Conservation (phyloP, 92 coral and sea anemone genomes). For the Palythoa grandiflora region DNA sequence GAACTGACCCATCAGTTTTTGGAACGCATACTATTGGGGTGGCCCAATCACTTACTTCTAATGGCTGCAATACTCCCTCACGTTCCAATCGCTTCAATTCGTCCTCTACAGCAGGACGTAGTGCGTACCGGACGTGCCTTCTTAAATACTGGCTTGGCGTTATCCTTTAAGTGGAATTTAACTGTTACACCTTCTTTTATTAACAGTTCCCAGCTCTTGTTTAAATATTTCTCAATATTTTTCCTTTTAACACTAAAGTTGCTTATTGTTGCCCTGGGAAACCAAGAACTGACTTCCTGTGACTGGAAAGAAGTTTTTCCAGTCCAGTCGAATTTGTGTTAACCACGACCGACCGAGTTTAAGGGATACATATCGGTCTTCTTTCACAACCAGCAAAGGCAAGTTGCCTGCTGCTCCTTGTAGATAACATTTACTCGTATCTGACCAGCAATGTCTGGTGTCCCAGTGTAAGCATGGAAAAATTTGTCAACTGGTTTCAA, state of each 20-base stretch:
- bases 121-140: constrained; percentile 24
- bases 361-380: constrained; percentile 56
- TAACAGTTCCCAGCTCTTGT: constrained; percentile 29
- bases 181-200: constrained; percentile 1
- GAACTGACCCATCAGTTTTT: constrained; percentile 41
- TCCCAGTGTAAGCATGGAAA: constrained; percentile 53
- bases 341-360: constrained; percentile 24
- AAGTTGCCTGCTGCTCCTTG: constrained; percentile 52
- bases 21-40: constrained; percentile 43
- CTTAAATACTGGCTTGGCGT: not conserved
- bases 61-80: constrained; percentile 47
- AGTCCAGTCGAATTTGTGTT: constrained; percentile 37
- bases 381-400: constrained; percentile 46
- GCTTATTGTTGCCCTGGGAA: not conserved
- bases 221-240: no score
- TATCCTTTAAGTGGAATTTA: constrained; percentile 36
- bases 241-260: constrained; percentile 32
- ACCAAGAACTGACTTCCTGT: not conserved
- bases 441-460: constrained; percentile 51
- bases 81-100: constrained; percentile 23
- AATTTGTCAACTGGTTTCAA: constrained; percentile 36
- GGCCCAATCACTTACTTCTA: constrained; percentile 54
- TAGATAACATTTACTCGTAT: constrained; percentile 44
- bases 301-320: constrained; percentile 10
- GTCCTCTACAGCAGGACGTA: constrained; percentile 50